phyloP scores from a whole-genome alignment of 2,113 vertebrate species.

The Pycnonotus jocosus region DNA sequence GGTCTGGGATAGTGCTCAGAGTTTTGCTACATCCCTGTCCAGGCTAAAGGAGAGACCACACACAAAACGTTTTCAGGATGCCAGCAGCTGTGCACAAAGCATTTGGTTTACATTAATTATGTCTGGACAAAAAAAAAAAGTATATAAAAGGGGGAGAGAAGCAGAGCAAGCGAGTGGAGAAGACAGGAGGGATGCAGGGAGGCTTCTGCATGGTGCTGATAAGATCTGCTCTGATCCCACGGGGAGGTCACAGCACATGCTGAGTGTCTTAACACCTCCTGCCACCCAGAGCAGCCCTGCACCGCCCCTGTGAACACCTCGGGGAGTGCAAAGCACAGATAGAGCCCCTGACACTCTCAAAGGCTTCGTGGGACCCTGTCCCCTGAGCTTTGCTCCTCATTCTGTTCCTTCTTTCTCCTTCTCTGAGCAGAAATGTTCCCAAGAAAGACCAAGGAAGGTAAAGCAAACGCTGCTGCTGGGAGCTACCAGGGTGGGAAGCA shows the following conservation, averaged over 20 bases:
- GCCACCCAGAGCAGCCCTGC: not conserved
- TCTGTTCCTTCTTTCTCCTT: not conserved
- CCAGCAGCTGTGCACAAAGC: constrained; percentile 21
- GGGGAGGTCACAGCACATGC: not conserved
- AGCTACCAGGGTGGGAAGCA: not conserved
- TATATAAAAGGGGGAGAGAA: not conserved
- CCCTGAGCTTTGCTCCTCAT: fast-evolving
- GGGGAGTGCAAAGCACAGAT: not conserved
- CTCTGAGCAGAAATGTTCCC: not conserved
- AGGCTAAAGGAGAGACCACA: constrained; percentile 36
- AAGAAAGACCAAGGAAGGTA: not conserved
- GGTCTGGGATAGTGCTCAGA: constrained; percentile 33
- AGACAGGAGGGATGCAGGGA: not conserved
- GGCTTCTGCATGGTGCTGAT: not conserved
- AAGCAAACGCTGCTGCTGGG: not conserved
- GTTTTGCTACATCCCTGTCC: constrained; percentile 22
- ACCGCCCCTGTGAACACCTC: not conserved
- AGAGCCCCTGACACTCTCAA: fast-evolving
- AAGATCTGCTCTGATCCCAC: not conserved
- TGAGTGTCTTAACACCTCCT: not conserved
- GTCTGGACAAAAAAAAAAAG: constrained; percentile 5
- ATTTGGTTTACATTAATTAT: constrained; percentile 15
- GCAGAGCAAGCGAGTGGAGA: not conserved
- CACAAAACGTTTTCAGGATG: not conserved
- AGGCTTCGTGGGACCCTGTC: not conserved